Conservation (phyloP, 2,797 vertebrate genomes). For the Synanceia verrucosa region DNA sequence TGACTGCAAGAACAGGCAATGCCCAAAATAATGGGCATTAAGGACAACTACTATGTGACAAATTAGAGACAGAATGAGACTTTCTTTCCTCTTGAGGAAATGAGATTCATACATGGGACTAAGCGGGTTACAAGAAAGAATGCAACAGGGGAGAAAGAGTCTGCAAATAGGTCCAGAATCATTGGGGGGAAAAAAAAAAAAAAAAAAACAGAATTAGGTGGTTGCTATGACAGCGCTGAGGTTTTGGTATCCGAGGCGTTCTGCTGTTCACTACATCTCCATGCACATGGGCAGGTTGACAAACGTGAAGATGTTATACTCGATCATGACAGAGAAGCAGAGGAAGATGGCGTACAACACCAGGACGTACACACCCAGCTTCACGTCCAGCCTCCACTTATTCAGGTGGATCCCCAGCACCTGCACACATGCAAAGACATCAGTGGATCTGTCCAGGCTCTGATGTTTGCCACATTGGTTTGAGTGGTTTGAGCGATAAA, state of each 20-base stretch:
- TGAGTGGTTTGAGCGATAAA: neutral
- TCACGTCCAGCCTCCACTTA: slow-evolving; percentile 92
- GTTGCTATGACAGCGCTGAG: slow-evolving; percentile 35
- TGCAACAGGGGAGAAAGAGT: slow-evolving; percentile 14
- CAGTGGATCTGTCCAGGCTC: neutral
- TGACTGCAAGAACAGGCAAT: slow-evolving; percentile 53
- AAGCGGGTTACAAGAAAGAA: slow-evolving; percentile 34
- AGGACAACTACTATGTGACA: slow-evolving; percentile 58
- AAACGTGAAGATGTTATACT: slow-evolving; percentile 98
- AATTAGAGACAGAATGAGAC: slow-evolving; percentile 49
- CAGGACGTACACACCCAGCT: slow-evolving; percentile 91
- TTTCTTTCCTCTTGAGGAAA: slow-evolving; percentile 49
- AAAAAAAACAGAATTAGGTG: neutral
- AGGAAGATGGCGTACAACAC: slow-evolving; percentile 92
- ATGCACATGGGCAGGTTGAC: slow-evolving; percentile 98
- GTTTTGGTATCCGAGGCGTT: slow-evolving; percentile 67
- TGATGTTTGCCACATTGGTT: neutral
- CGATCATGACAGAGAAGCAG: slow-evolving; percentile 96
- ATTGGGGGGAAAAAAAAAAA: neutral
- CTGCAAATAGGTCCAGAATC: slow-evolving; percentile 65
- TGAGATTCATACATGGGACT: slow-evolving; percentile 32
- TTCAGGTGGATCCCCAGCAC: slow-evolving; percentile 94
- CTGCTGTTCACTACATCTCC: slow-evolving; percentile 74
- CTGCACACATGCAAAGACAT: slow-evolving; percentile 66
- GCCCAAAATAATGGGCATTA: slow-evolving; percentile 40